Evolutionary conservation across 2,888 invertebrate species (phyloP).

Genomic region (Uropetala carovei): DNA sequence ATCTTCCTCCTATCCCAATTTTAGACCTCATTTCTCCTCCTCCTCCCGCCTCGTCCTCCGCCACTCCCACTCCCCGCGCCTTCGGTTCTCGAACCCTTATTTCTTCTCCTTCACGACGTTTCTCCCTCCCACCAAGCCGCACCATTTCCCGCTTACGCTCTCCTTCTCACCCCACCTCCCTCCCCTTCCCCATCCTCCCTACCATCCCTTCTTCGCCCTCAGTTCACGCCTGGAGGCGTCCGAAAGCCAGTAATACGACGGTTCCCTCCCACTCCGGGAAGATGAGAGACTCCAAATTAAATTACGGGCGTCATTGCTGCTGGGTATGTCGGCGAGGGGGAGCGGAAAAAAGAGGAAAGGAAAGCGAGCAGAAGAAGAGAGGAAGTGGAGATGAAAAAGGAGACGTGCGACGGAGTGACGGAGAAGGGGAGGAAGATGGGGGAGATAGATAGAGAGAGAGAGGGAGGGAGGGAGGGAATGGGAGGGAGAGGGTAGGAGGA

Average conservation of each 20-base stretch:
- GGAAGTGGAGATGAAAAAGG: not conserved
- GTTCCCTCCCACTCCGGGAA: not conserved
- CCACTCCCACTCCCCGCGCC: not conserved
- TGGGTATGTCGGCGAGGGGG: not conserved
- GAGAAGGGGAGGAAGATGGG: not conserved
- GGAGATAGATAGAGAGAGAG: not conserved
- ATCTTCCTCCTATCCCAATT: slow-evolving; percentile 36
- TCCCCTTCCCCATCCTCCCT: not conserved
- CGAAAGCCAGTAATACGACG: slow-evolving; percentile 9
- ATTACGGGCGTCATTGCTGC: slow-evolving; percentile 50
- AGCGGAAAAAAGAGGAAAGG: not conserved
- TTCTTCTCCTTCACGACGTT: not conserved
- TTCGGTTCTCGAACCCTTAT: not conserved
- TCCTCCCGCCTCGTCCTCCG: not conserved
- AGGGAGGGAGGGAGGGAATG: not conserved
- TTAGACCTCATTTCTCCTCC: not conserved
- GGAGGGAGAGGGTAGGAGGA: not conserved
- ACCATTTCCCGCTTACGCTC: not conserved
- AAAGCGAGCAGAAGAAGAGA: slow-evolving; percentile 12
- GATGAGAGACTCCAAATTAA: slow-evolving; percentile 36
- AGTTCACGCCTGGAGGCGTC: slow-evolving; percentile 25
- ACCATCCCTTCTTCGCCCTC: not conserved
- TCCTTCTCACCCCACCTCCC: not conserved
- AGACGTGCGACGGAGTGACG: not conserved
- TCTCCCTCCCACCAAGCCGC: not conserved